These are phyloP conservation scores for Contarinia nasturtii DNA, from an alignment of 1,140 invertebrate genomes.

Conservation along the genomic window DNA sequence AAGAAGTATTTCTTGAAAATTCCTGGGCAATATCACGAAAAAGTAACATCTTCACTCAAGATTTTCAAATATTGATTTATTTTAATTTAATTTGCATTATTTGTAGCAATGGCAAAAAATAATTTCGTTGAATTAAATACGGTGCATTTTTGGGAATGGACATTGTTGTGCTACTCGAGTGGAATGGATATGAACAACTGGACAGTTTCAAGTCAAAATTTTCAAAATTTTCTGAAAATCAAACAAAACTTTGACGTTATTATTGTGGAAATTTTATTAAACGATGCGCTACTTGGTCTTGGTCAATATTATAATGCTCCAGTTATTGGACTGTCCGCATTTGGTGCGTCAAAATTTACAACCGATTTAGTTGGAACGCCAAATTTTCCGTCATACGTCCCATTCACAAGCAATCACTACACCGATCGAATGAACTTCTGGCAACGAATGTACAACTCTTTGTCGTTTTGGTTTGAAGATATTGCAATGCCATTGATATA, in stretches of 20 bases:
- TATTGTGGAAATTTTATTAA: conserved; percentile 18
- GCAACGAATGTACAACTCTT: conserved; percentile 23
- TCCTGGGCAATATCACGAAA: not conserved
- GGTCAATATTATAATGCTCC: conserved; percentile 19
- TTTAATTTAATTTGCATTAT: too few species aligned
- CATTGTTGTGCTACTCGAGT: too few species aligned
- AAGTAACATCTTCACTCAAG: not conserved
- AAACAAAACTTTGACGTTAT: conserved; percentile 15
- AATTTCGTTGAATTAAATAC: not conserved
- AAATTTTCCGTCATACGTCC: conserved; percentile 18
- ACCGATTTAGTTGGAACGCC: conserved; percentile 19
- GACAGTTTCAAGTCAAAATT: not conserved
- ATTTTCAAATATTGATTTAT: not conserved
- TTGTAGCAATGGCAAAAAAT: too few species aligned
- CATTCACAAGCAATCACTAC: conserved; percentile 12
- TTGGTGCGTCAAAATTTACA: conserved; percentile 12
- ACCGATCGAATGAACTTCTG: conserved; percentile 24
- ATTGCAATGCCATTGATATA: conserved; percentile 3
- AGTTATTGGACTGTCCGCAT: conserved; percentile 17
- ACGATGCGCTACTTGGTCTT: conserved; percentile 16
- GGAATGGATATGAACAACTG: too few species aligned
- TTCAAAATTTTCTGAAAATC: conserved; percentile 5
- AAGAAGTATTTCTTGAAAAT: conserved; percentile 9
- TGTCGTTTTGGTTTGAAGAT: conserved; percentile 5
- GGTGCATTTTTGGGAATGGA: not conserved